Conservation (phyloP, 2,797 vertebrate species). For the Artibeus jamaicensis region DNA sequence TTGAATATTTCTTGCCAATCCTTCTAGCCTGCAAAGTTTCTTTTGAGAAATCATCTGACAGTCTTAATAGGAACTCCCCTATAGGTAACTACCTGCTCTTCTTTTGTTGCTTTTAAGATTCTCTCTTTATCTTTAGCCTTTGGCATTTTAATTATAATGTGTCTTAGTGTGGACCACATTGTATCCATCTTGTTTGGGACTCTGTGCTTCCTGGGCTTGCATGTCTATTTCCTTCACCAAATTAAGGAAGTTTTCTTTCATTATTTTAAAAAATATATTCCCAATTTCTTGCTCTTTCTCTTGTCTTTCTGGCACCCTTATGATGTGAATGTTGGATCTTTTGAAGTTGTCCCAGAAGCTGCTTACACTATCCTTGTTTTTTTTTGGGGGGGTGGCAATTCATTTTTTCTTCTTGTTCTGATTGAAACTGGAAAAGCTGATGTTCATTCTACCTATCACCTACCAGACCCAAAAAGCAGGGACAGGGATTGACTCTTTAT, state of each 20-base stretch:
- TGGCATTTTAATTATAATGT: background rate
- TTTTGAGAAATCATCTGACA: no score
- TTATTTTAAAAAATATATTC: background rate
- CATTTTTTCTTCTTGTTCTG: background rate
- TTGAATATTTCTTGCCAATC: no score
- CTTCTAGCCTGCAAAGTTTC: no score
- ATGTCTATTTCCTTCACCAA: background rate
- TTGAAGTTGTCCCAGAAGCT: background rate
- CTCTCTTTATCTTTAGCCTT: background rate
- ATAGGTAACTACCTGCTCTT: background rate
- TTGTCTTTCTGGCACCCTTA: background rate
- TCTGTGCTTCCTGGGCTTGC: background rate
- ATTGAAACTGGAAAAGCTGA: no score
- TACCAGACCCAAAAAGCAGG: no score
- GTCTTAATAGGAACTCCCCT: no score
- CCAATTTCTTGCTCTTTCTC: background rate
- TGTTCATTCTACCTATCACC: no score
- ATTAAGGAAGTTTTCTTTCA: background rate
- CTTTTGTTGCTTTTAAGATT: background rate
- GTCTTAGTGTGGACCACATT: background rate
- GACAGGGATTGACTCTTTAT: no score
- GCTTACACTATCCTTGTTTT: background rate
- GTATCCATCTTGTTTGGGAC: background rate
- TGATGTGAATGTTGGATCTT: background rate
- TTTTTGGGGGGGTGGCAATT: background rate